Evolutionary conservation across 2,113 vertebrate genomes (phyloP).

Genomic region (Conger conger): DNA sequence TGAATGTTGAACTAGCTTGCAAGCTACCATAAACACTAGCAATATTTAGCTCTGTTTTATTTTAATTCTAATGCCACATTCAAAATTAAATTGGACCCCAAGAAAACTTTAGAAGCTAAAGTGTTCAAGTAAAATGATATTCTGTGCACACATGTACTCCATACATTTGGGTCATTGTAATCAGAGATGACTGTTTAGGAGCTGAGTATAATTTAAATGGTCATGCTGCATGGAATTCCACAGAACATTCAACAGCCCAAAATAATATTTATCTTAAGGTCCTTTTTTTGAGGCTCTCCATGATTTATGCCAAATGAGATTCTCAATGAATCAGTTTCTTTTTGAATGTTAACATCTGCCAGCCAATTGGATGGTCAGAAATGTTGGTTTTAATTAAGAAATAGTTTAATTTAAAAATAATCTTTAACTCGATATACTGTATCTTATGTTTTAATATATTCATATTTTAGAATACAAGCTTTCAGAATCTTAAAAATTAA

Average conservation of each 20-base stretch:
- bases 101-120: background rate
- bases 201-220: background rate
- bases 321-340: slow-evolving; percentile 57
- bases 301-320: slow-evolving; percentile 60
- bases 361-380: slow-evolving; percentile 20
- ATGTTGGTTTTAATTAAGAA: slow-evolving; percentile 44
- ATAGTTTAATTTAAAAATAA: slow-evolving; percentile 20
- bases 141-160: background rate
- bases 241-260: slow-evolving; percentile 62
- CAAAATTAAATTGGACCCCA: background rate
- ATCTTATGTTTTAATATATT: slow-evolving; percentile 37
- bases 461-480: background rate
- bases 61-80: background rate
- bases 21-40: background rate
- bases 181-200: slow-evolving; percentile 2
- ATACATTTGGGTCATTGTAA: slow-evolving; percentile 1
- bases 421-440: slow-evolving; percentile 45
- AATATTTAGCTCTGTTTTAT: background rate
- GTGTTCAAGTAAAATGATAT: background rate
- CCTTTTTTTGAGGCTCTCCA: slow-evolving; percentile 54
- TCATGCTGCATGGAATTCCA: slow-evolving; percentile 69
- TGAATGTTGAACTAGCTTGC: background rate
- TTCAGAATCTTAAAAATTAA: slow-evolving; percentile 19
- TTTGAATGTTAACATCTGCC: slow-evolving; percentile 63
- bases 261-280: slow-evolving; percentile 62